Evolutionary conservation across 2,888 invertebrate species (phyloP).

Genomic region (Apamea epomidion): DNA sequence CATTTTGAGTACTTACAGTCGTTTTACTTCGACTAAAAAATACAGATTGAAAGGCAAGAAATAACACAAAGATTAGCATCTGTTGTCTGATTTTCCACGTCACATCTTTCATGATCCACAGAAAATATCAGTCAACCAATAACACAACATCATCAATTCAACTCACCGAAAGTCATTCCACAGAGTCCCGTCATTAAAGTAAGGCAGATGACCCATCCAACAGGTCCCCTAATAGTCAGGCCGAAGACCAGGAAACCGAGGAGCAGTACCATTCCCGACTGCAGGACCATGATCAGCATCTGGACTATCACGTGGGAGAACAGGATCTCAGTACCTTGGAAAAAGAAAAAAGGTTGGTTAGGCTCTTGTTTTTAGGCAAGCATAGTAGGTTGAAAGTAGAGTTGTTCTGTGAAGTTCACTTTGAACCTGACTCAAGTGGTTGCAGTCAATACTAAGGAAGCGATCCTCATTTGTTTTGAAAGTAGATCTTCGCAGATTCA

Average conservation of each 20-base stretch:
- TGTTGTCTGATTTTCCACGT: neutral
- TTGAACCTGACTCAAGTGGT: neutral
- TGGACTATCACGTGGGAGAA: slow-evolving; percentile 97
- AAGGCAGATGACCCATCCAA: slow-evolving; percentile 93
- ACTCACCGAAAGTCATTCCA: slow-evolving; percentile 97
- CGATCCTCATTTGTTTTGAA: neutral
- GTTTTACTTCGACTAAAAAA: neutral
- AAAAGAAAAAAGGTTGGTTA: slow-evolving; percentile 73
- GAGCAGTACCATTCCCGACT: slow-evolving; percentile 94
- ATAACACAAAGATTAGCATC: neutral
- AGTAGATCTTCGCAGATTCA: neutral
- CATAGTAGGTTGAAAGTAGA: neutral
- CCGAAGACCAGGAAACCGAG: slow-evolving; percentile 95
- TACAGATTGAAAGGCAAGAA: neutral
- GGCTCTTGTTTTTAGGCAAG: neutral
- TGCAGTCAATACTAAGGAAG: neutral
- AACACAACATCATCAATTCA: neutral
- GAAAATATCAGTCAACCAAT: neutral
- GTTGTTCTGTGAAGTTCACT: neutral
- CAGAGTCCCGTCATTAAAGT: slow-evolving; percentile 96
- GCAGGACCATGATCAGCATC: slow-evolving; percentile 96
- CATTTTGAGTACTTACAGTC: neutral
- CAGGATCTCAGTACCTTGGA: slow-evolving; percentile 94
- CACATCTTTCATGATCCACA: neutral
- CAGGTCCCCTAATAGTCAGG: slow-evolving; percentile 94